These are phyloP conservation scores for Lithobates pipiens DNA, from an alignment of 2,797 vertebrate genomes.

Conservation along the genomic window DNA sequence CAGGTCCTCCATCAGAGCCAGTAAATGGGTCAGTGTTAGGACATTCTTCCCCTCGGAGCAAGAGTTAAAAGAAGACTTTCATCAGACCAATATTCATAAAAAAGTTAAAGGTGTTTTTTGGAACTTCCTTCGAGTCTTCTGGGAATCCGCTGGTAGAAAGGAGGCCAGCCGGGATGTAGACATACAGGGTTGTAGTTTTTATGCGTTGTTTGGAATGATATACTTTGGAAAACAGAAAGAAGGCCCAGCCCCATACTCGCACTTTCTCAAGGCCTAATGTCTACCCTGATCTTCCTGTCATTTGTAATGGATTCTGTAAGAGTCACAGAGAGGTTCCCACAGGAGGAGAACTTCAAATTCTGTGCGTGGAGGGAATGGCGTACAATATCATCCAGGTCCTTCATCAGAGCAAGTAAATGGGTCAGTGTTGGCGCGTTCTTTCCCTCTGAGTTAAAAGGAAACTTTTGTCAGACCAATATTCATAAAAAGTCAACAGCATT, in stretches of 20 bases:
- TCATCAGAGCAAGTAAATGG: no score
- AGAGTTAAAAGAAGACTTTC: slow-evolving; percentile 9
- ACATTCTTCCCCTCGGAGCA: slow-evolving; percentile 1
- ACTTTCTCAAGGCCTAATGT: slow-evolving; percentile 43
- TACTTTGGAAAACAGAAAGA: neutral
- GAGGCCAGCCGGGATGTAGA: neutral
- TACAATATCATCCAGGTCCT: no score
- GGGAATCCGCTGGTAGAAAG: neutral
- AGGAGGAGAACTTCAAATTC: neutral
- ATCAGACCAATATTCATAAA: slow-evolving; percentile 4
- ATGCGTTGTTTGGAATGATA: neutral
- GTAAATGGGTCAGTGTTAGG: slow-evolving; percentile 35
- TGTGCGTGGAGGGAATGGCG: no score
- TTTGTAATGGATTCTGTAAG: slow-evolving; percentile 1
- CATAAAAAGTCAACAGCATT: neutral
- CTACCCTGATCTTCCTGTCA: slow-evolving; percentile 11
- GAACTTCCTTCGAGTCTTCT: neutral
- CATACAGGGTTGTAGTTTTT: no score
- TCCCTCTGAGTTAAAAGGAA: slow-evolving; percentile 20
- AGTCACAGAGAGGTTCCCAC: slow-evolving; percentile 3
- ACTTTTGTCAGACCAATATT: slow-evolving; percentile 6
- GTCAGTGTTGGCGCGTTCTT: no score
- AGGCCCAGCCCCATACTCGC: neutral
- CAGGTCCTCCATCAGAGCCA: slow-evolving; percentile 20
- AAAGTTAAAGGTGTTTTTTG: neutral